Conservation (phyloP, 2,113 vertebrate species). For the Meriones unguiculatus region DNA sequence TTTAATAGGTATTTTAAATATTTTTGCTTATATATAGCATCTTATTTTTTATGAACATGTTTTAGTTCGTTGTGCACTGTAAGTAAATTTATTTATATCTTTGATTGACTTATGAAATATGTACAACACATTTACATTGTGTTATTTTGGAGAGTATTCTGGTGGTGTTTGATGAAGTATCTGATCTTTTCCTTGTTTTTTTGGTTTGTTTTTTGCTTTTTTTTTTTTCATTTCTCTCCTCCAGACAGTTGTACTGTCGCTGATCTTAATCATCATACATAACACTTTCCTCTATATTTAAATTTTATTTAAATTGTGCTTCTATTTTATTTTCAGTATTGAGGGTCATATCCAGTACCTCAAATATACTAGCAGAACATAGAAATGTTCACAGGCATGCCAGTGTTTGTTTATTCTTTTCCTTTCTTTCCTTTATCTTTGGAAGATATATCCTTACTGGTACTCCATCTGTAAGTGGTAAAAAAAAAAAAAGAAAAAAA, state of each 20-base stretch:
- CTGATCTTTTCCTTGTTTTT: background rate
- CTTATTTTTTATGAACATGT: background rate
- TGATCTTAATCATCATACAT: background rate
- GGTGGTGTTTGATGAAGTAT: background rate
- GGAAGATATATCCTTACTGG: background rate
- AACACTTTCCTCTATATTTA: background rate
- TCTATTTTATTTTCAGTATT: background rate
- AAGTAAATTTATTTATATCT: background rate
- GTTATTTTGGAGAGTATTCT: background rate
- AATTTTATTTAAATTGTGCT: background rate
- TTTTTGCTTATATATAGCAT: background rate
- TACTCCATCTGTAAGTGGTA: background rate
- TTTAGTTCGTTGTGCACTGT: background rate
- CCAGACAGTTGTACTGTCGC: background rate
- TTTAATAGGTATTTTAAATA: background rate
- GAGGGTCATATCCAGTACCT: background rate
- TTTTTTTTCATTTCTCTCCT: background rate
- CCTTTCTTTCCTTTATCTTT: background rate
- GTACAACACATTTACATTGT: background rate
- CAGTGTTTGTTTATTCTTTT: background rate
- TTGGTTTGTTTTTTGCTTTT: background rate
- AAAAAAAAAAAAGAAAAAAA: background rate
- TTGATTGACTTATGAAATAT: background rate
- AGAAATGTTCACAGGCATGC: fast-evolving
- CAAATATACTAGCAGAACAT: background rate